Evolutionary conservation across 2,888 invertebrate species (phyloP).

Genomic region (Synanthedon andrenaeformis): DNA sequence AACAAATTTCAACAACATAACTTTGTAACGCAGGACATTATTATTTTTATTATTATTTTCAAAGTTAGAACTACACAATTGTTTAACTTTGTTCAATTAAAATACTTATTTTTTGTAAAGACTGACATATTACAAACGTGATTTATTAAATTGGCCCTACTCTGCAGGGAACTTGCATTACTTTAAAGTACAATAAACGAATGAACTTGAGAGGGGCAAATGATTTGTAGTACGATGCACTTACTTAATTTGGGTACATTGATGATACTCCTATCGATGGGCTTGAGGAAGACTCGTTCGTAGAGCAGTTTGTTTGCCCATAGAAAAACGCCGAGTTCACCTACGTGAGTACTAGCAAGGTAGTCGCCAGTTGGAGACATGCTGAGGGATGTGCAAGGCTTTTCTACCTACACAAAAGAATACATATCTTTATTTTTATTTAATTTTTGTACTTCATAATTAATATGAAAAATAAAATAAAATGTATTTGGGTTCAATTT

Average conservation of each 20-base stretch:
- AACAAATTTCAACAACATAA: too few relatives aligned
- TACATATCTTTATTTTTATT: not conserved
- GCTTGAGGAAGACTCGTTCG: constrained; percentile 81
- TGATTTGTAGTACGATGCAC: constrained; percentile 11
- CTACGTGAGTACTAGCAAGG: constrained; percentile 89
- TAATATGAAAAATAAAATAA: not conserved
- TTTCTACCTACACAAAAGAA: constrained; percentile 68
- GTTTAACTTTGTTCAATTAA: too few relatives aligned
- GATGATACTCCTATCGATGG: constrained; percentile 67
- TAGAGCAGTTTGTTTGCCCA: constrained; percentile 94
- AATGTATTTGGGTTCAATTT: not conserved
- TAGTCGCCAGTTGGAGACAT: constrained; percentile 94
- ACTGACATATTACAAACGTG: too few relatives aligned
- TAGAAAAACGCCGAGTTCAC: constrained; percentile 89
- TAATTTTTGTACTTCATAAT: not conserved
- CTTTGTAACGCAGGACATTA: too few relatives aligned
- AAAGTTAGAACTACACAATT: too few relatives aligned
- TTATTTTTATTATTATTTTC: too few relatives aligned
- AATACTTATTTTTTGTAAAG: too few relatives aligned
- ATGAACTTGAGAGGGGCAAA: too few relatives aligned
- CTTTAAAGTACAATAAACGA: too few relatives aligned
- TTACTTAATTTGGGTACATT: constrained; percentile 50
- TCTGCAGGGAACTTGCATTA: too few relatives aligned
- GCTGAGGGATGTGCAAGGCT: constrained; percentile 85
- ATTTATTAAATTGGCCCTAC: too few relatives aligned